Conservation (phyloP, 2,888 invertebrate genomes). For the Catocala fraxini region DNA sequence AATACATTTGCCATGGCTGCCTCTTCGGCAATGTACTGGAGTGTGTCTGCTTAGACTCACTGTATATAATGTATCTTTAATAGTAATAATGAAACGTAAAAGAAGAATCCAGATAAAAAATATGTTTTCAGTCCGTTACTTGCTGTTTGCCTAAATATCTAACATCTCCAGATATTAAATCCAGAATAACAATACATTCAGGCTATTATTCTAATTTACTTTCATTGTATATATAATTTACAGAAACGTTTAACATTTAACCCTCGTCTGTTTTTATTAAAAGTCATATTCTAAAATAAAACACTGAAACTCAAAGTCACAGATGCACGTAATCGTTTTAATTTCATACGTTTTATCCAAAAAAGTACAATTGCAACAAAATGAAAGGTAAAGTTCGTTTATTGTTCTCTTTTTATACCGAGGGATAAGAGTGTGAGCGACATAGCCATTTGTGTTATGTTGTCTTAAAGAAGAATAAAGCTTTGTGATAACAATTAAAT, state of each 20-base stretch:
- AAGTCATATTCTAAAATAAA: slow-evolving; percentile 15
- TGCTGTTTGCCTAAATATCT: too few relatives aligned
- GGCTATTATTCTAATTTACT: too few relatives aligned
- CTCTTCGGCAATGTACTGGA: too few relatives aligned
- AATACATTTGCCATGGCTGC: too few relatives aligned
- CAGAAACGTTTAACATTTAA: slow-evolving; percentile 6
- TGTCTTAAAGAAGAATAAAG: slow-evolving; percentile 14
- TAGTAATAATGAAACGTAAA: too few relatives aligned
- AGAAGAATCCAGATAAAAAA: too few relatives aligned
- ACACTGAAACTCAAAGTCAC: slow-evolving; percentile 13
- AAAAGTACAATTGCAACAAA: slow-evolving; percentile 20
- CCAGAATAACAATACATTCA: too few relatives aligned
- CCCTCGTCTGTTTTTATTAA: slow-evolving; percentile 17
- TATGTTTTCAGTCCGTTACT: too few relatives aligned
- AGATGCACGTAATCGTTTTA: slow-evolving; percentile 11
- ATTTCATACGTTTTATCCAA: slow-evolving; percentile 9
- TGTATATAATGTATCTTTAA: too few relatives aligned
- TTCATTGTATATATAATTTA: slow-evolving; percentile 9
- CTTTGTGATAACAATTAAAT: slow-evolving; percentile 26
- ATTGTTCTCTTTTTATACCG: slow-evolving; percentile 11
- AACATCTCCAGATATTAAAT: too few relatives aligned
- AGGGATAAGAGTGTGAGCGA: slow-evolving; percentile 8
- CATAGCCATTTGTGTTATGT: slow-evolving; percentile 19
- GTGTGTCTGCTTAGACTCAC: too few relatives aligned
- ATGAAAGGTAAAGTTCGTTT: slow-evolving; percentile 2